Conservation (phyloP, 2,888 invertebrate genomes). For the Rhingia campestris region DNA sequence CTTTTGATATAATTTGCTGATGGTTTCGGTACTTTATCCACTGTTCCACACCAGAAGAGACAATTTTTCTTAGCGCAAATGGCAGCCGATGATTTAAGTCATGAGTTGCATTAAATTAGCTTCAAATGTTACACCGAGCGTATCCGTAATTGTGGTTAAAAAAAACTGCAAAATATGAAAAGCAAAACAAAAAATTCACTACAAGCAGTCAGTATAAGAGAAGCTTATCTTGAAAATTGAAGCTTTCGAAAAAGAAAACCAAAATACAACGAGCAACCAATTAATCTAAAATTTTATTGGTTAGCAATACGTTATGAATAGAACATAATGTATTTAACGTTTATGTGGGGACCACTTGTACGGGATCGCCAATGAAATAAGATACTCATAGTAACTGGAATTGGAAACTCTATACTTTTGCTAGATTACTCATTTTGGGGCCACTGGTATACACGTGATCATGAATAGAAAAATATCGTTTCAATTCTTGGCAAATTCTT, state of each 20-base stretch:
- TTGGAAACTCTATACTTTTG: too few species aligned
- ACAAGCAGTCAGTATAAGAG: neutral
- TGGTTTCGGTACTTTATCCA: constrained; percentile 49
- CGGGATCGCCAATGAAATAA: too few species aligned
- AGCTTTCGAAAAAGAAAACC: neutral
- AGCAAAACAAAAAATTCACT: constrained; percentile 1
- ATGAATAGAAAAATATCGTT: too few species aligned
- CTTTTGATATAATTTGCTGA: constrained; percentile 40
- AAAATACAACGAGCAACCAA: neutral
- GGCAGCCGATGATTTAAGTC: constrained; percentile 29
- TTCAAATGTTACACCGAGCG: constrained; percentile 54
- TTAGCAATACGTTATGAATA: neutral
- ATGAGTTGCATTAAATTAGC: constrained; percentile 44
- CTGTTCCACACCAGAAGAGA: constrained; percentile 58
- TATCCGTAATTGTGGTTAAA: constrained; percentile 49
- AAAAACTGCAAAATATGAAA: constrained; percentile 30
- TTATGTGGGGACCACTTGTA: too few species aligned
- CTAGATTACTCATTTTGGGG: too few species aligned
- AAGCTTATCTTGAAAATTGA: neutral
- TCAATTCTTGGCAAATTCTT: too few species aligned
- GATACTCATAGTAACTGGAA: too few species aligned
- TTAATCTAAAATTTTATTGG: too few species aligned
- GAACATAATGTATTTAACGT: too few species aligned
- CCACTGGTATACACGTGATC: too few species aligned
- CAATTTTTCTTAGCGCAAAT: constrained; percentile 41